Percentiles rank a stretch among this genome's conserved stretches.
Conservation (phyloP, 1,140 invertebrate genomes). For the Capitella teleta region DNA sequence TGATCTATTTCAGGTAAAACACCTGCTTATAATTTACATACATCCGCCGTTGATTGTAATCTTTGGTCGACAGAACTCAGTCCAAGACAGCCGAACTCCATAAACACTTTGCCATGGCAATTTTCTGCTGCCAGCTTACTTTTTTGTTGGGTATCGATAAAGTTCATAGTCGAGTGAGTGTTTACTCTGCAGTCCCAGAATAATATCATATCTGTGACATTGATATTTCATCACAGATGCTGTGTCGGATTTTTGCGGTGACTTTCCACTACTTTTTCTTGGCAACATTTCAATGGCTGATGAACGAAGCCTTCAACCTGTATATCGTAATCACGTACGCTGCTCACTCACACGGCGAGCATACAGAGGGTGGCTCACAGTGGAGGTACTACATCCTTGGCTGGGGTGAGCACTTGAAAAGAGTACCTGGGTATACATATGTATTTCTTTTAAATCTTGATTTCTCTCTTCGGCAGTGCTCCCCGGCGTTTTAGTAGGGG, state of each 20-base stretch:
- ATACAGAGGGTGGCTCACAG: slow-evolving; percentile 27
- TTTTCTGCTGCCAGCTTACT: slow-evolving; percentile 29
- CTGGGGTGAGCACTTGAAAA: slow-evolving; percentile 28
- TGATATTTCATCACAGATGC: slow-evolving; percentile 21
- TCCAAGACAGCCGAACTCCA: slow-evolving; percentile 36
- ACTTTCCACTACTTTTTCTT: slow-evolving; percentile 45
- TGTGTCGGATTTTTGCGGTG: slow-evolving; percentile 41
- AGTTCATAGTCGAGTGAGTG: no score
- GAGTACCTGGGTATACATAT: neutral
- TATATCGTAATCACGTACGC: slow-evolving; percentile 44
- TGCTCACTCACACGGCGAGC: slow-evolving; percentile 32
- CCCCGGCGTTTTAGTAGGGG: slow-evolving; percentile 35
- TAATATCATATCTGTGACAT: no score
- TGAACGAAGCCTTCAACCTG: slow-evolving; percentile 44
- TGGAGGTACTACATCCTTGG: slow-evolving; percentile 39
- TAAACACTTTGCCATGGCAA: slow-evolving; percentile 34
- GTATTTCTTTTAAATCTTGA: neutral
- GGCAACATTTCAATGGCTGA: slow-evolving; percentile 46
- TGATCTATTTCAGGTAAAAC: slow-evolving; percentile 31
- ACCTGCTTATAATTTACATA: neutral
- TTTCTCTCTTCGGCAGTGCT: slow-evolving; percentile 23
- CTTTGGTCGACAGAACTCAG: slow-evolving; percentile 26
- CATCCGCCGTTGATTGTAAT: no score
- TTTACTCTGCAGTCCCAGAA: no score
- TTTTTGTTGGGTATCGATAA: slow-evolving; percentile 39